Conservation (phyloP, 2,797 vertebrate species). For the Graptemys geographica region DNA sequence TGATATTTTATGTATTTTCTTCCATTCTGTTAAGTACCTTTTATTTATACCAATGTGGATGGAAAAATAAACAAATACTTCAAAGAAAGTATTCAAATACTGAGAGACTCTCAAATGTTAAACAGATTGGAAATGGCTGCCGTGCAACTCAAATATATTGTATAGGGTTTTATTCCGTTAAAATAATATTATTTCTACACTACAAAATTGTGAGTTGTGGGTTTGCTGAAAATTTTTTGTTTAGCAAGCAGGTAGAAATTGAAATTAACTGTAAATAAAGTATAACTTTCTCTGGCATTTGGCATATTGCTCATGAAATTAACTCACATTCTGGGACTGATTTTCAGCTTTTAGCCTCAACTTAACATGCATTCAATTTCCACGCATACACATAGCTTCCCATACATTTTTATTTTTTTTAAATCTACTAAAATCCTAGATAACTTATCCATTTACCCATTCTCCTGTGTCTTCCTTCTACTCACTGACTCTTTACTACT, state of each 20-base stretch:
- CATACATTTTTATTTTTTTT: neutral
- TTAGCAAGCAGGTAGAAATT: neutral
- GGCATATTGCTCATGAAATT: neutral
- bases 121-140: neutral
- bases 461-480: neutral
- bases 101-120: neutral
- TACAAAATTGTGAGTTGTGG: neutral
- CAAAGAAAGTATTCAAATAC: neutral
- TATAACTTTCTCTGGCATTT: neutral
- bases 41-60: neutral
- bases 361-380: neutral
- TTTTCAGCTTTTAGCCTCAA: neutral
- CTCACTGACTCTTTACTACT: neutral
- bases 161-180: neutral
- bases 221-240: neutral
- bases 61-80: neutral
- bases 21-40: slow-evolving; percentile 46
- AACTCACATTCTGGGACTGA: neutral
- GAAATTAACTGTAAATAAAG: neutral
- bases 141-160: neutral
- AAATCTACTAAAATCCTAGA: neutral
- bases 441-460: neutral
- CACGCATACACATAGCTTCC: rapidly evolving
- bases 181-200: neutral
- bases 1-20: slow-evolving; percentile 5